phyloP scores from a whole-genome alignment of 1,140 invertebrate species.

The Metopolophium dirhodum region DNA sequence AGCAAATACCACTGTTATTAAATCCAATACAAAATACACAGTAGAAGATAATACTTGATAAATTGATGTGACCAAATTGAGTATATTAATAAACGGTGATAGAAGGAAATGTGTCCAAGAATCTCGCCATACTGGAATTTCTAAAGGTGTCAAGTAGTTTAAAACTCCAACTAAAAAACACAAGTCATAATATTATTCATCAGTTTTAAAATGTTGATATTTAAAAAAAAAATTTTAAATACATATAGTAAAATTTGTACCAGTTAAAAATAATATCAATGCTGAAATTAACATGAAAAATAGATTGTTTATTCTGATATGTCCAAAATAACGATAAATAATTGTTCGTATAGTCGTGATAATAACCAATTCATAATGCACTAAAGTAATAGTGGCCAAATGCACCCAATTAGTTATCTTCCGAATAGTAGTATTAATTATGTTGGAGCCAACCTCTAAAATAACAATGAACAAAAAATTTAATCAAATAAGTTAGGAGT shows the following conservation, averaged over 20 bases:
- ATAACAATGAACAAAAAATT: neutral
- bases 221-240: neutral
- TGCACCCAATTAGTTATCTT: slow-evolving; percentile 44
- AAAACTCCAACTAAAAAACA: slow-evolving; percentile 32
- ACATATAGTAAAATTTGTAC: neutral
- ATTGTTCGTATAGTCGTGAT: slow-evolving; percentile 22
- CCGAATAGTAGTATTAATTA: slow-evolving; percentile 27
- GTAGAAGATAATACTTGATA: slow-evolving; percentile 33
- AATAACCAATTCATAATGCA: slow-evolving; percentile 34
- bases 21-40: slow-evolving; percentile 30
- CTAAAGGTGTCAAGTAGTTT: neutral
- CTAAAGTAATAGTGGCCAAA: slow-evolving; percentile 10
- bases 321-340: neutral
- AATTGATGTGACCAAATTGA: slow-evolving; percentile 38
- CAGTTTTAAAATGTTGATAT: neutral
- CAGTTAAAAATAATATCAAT: slow-evolving; percentile 36
- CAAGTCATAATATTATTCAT: slow-evolving; percentile 10
- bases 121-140: slow-evolving; percentile 19
- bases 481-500: neutral
- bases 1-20: slow-evolving; percentile 4
- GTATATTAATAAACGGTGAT: slow-evolving; percentile 41
- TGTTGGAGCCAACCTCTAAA: slow-evolving; percentile 38
- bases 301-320: slow-evolving; percentile 1
- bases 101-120: slow-evolving; percentile 40
- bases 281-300: neutral